Percentiles rank a stretch among this genome's conserved stretches.
Evolutionary conservation across 1,140 invertebrate genomes (phyloP).

Genomic region (Drosophila busckii): DNA sequence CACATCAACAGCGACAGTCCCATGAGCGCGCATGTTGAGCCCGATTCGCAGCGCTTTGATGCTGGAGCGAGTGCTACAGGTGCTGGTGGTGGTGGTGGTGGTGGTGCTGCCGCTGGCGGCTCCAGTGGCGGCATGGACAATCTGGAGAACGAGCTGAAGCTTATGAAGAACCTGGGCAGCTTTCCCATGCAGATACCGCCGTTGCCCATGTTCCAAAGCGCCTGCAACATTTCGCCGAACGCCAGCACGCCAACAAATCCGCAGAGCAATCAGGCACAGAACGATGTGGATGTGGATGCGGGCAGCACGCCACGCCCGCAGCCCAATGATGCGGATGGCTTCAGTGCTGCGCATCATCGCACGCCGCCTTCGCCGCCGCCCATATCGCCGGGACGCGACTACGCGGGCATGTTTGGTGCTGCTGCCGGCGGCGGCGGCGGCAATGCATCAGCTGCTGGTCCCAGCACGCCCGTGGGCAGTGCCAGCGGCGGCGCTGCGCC

Average conservation of each 20-base stretch:
- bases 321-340: slow-evolving; percentile 69
- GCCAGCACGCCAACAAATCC: slow-evolving; percentile 73
- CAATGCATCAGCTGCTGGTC: too few species aligned
- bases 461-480: slow-evolving; percentile 66
- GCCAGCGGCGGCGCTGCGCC: slow-evolving; percentile 44
- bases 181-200: slow-evolving; percentile 78
- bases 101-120: slow-evolving; percentile 27
- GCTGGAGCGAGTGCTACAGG: slow-evolving; percentile 21
- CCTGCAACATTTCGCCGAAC: slow-evolving; percentile 73
- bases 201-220: slow-evolving; percentile 72
- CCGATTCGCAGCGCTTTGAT: slow-evolving; percentile 63
- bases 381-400: slow-evolving; percentile 74
- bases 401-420: slow-evolving; percentile 61
- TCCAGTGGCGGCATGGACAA: slow-evolving; percentile 62
- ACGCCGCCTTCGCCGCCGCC: slow-evolving; percentile 75
- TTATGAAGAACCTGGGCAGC: slow-evolving; percentile 77
- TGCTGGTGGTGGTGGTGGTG: slow-evolving; percentile 32
- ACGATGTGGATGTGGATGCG: slow-evolving; percentile 77
- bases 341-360: slow-evolving; percentile 68
- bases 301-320: slow-evolving; percentile 68
- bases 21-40: slow-evolving; percentile 70
- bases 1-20: slow-evolving; percentile 75
- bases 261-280: slow-evolving; percentile 74
- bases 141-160: slow-evolving; percentile 76
- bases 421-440: slow-evolving; percentile 42